Conservation (phyloP, 2,888 invertebrate species). For the Cheilosia pagana region DNA sequence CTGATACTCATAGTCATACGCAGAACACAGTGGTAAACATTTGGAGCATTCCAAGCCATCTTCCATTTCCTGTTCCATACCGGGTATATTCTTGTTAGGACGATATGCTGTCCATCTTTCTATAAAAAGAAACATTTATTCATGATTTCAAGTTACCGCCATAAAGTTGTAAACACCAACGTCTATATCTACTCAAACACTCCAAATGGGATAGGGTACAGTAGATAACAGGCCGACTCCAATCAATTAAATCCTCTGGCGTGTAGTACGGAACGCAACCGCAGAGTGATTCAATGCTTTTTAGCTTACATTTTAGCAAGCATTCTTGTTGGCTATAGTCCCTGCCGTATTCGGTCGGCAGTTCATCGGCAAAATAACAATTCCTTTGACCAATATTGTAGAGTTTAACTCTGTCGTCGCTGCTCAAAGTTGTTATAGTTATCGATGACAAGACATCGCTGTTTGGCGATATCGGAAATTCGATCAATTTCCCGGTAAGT, state of each 20-base stretch:
- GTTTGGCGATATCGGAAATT: constrained; percentile 76
- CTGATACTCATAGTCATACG: constrained; percentile 76
- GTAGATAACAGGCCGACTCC: constrained; percentile 48
- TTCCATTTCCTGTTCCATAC: constrained; percentile 63
- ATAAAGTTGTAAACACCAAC: constrained; percentile 72
- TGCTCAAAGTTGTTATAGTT: constrained; percentile 66
- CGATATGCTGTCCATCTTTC: constrained; percentile 75
- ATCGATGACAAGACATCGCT: constrained; percentile 75
- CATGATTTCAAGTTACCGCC: neutral
- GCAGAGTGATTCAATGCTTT: constrained; percentile 76
- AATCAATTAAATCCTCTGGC: constrained; percentile 51
- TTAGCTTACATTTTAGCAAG: constrained; percentile 77
- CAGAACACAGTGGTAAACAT: constrained; percentile 79
- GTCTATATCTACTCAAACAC: constrained; percentile 77
- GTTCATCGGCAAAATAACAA: constrained; percentile 79
- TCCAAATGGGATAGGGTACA: constrained; percentile 78
- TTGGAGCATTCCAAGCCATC: constrained; percentile 75
- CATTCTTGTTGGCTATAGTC: constrained; percentile 77
- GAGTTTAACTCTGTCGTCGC: constrained; percentile 70
- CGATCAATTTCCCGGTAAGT: constrained; percentile 67
- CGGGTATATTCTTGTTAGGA: constrained; percentile 21
- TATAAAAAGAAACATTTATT: constrained; percentile 59
- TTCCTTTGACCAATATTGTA: constrained; percentile 76
- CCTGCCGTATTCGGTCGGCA: constrained; percentile 46
- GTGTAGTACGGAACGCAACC: constrained; percentile 78